Evolutionary conservation across 2,113 vertebrate genomes (phyloP).

Genomic region (Origma solitaria): DNA sequence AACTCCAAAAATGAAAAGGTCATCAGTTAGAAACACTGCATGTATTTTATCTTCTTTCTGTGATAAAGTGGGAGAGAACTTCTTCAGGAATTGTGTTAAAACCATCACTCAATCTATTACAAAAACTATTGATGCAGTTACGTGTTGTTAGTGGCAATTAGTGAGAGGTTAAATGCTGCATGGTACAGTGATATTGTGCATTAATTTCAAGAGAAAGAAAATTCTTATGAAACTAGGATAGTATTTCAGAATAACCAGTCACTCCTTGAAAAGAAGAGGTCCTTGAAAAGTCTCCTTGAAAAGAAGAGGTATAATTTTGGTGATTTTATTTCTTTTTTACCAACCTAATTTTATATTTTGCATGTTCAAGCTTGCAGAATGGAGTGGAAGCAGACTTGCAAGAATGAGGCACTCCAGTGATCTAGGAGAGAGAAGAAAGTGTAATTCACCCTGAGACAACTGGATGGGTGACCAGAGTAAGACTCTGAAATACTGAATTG

Average conservation of each 20-base stretch:
- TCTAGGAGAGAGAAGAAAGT: not conserved
- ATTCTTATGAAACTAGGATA: not conserved
- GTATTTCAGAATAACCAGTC: not conserved
- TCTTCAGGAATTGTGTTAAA: not conserved
- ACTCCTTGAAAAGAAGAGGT: not conserved
- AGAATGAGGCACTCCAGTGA: not conserved
- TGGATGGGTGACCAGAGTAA: not conserved
- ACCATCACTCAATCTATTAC: not conserved
- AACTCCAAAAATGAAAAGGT: not conserved
- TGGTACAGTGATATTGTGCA: not conserved
- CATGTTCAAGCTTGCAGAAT: not conserved
- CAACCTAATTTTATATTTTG: not conserved
- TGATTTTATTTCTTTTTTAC: not conserved
- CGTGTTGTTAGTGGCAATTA: slow-evolving; percentile 35
- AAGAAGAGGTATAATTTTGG: not conserved
- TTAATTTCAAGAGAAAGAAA: slow-evolving; percentile 22
- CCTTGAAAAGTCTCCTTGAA: not conserved
- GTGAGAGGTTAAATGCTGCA: slow-evolving; percentile 31
- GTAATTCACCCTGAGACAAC: not conserved
- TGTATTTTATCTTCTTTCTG: not conserved
- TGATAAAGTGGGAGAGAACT: not conserved
- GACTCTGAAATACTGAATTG: not conserved
- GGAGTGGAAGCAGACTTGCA: not conserved
- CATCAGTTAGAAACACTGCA: not conserved
- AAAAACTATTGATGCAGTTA: not conserved